Percentiles rank a stretch among this genome's conserved stretches.
These are phyloP conservation scores for Stigmatopora nigra DNA, from an alignment of 2,113 vertebrate genomes.

Conservation along the genomic window DNA sequence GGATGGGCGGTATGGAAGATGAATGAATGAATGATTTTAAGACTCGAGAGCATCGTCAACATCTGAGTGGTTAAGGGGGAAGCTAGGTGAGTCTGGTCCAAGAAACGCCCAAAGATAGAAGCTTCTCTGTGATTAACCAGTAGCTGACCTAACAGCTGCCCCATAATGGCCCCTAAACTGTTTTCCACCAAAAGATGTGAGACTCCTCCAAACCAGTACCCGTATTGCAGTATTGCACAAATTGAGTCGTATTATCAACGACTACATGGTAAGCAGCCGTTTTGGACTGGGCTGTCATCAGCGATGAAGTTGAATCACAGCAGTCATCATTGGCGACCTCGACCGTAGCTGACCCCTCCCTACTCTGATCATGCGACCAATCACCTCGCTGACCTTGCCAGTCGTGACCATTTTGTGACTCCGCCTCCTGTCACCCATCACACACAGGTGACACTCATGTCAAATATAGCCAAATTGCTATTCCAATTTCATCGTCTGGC, in stretches of 20 bases:
- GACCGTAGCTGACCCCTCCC: constrained; percentile 34
- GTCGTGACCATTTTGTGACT: constrained; percentile 11
- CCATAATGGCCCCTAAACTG: constrained; percentile 61
- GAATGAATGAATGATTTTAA: no score
- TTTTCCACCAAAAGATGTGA: constrained; percentile 25
- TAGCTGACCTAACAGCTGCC: constrained; percentile 58
- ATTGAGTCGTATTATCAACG: neutral
- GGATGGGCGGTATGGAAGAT: no score
- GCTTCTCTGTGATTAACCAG: constrained; percentile 55
- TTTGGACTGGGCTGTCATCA: neutral
- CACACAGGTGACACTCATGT: constrained; percentile 26
- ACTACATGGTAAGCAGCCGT: neutral
- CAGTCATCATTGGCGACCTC: constrained; percentile 36
- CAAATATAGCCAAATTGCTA: constrained; percentile 11
- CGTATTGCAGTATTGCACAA: neutral
- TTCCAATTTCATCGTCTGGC: constrained; percentile 1
- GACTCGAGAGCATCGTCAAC: neutral
- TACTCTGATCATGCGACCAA: constrained; percentile 33
- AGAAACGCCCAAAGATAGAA: neutral
- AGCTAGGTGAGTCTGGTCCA: constrained; percentile 13
- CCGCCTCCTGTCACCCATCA: constrained; percentile 37
- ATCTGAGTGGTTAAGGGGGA: constrained; percentile 14
- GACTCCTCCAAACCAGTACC: neutral
- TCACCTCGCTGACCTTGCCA: constrained; percentile 49
- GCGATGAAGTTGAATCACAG: neutral